These are phyloP conservation scores for Chrysopilus asiliformis DNA, from an alignment of 2,888 invertebrate species.

Conservation along the genomic window DNA sequence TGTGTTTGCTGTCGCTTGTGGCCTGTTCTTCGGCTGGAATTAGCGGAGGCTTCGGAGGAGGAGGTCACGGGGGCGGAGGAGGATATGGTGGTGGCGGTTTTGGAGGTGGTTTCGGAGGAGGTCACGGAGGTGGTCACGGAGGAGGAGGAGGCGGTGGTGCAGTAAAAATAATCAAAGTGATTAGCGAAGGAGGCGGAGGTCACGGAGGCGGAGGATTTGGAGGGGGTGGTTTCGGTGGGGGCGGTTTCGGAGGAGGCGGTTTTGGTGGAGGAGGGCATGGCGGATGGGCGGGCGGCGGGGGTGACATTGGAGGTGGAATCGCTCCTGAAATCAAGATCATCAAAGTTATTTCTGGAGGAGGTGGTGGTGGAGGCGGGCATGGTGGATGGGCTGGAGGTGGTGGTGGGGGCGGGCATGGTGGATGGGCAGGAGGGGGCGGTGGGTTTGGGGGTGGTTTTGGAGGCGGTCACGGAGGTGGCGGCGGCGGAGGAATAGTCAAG, in stretches of 20 bases:
- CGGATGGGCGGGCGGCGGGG: too few relatives aligned
- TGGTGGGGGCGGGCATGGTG: slow-evolving; percentile 2
- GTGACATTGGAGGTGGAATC: too few relatives aligned
- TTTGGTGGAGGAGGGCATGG: too few relatives aligned
- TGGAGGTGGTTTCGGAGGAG: too few relatives aligned
- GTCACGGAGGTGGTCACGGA: slow-evolving; percentile 38
- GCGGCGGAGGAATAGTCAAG: slow-evolving; percentile 4
- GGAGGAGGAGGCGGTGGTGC: slow-evolving; percentile 56
- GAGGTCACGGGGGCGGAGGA: slow-evolving; percentile 10
- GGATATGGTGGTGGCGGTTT: slow-evolving; percentile 23
- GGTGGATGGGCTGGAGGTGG: too few relatives aligned
- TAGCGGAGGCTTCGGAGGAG: slow-evolving; percentile 9
- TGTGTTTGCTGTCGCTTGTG: slow-evolving; percentile 2
- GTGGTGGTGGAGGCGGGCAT: too few relatives aligned
- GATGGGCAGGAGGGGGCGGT: too few relatives aligned
- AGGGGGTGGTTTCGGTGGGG: too few relatives aligned
- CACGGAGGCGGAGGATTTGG: slow-evolving; percentile 6
- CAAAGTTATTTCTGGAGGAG: too few relatives aligned
- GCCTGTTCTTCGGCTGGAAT: slow-evolving; percentile 3
- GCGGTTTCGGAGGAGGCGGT: too few relatives aligned
- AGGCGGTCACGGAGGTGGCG: slow-evolving; percentile 1
- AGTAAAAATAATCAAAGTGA: background rate
- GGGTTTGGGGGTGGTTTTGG: background rate
- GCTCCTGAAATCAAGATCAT: too few relatives aligned
- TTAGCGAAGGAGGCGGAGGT: slow-evolving; percentile 39